Evolutionary conservation across 2,797 vertebrate species (phyloP), one percentile per base, ranked within the genome.

Genomic region (Artibeus jamaicensis): DNA sequence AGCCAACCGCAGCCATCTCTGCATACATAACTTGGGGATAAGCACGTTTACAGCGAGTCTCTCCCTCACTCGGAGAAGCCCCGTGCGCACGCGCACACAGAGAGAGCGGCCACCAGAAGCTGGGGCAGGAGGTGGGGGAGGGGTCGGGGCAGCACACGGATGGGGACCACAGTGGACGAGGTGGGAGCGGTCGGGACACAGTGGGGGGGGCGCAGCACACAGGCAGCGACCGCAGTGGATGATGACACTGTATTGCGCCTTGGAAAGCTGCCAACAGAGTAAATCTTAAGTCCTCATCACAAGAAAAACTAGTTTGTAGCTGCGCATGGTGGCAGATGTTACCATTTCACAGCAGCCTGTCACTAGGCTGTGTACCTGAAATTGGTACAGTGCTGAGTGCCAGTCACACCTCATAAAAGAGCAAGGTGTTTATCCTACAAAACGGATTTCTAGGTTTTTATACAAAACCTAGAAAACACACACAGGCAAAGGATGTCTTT

Each of bases 151-250:
- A 42, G 42, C 42, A 42, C 42, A 42, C 55, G 26, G 55, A 9
- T 4, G 7, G 16, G 0, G 32, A 6, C 65, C 10, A 3, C 2
- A 3, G 16, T 4, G 0, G 0, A 2, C 4, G 26, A n/a, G n/a
- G n/a, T n/a, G n/a, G n/a, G n/a, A n/a, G n/a, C n/a, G n/a, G n/a
- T n/a, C n/a, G n/a, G n/a, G n/a, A n/a, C n/a, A n/a, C n/a, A n/a
- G n/a, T n/a, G n/a, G 2, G n/a, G 4, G 42, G 5, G 42, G 42
- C 4, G 42, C 42, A 42, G 42, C 42, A 42, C 42, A 42, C 55
- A 26, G 55, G 3, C 9, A 7, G 16, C 0, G 32, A 6, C 65
- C 10, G 3, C 2, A 3, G 16, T 4, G 0, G 0, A 1, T 4
- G 0, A 1, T 4, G 26, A 26, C 4, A 5, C 24, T 1, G 22